A percentile compares a stretch with the other conserved stretches of the same genome.
These are phyloP conservation scores for Coenobita brevimanus DNA, from an alignment of 1,140 invertebrate genomes.

Conservation along the genomic window DNA sequence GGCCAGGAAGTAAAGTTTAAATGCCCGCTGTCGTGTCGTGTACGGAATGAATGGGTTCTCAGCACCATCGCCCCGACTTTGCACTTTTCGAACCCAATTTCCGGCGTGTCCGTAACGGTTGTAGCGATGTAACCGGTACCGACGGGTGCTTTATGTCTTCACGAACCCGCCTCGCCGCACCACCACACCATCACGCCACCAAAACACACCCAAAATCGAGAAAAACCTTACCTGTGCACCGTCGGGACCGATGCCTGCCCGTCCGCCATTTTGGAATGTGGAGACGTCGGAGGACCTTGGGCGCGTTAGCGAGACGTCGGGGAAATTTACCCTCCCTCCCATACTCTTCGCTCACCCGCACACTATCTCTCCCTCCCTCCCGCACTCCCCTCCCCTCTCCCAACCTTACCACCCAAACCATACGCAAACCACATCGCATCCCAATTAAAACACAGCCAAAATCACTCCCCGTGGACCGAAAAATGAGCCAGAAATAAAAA, in stretches of 20 bases:
- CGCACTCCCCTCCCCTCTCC: conserved; percentile 10
- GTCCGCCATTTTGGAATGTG: conserved; percentile 61
- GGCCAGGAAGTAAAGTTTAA: conserved; percentile 60
- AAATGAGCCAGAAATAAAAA: too few relatives aligned
- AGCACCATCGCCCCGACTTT: conserved; percentile 40
- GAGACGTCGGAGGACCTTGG: conserved; percentile 55
- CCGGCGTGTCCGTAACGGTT: not conserved
- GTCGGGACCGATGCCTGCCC: conserved; percentile 27
- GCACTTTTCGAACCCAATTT: conserved; percentile 44
- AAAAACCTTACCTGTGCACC: conserved; percentile 55
- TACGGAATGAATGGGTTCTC: conserved; percentile 48
- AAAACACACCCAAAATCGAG: conserved; percentile 42
- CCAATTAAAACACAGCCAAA: too few relatives aligned
- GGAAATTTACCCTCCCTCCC: conserved; percentile 34
- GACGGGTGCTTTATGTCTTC: conserved; percentile 48
- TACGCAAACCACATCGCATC: not conserved
- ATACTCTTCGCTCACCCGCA: not conserved
- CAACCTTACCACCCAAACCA: not conserved
- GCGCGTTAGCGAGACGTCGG: conserved; percentile 28
- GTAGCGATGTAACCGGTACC: not conserved
- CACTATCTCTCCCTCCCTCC: conserved; percentile 19
- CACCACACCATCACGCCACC: not conserved
- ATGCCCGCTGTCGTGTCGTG: conserved; percentile 58
- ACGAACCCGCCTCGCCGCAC: not conserved
- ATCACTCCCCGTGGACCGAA: too few relatives aligned